Evolutionary conservation across 2,113 vertebrate genomes (phyloP), one percentile per base, ranked within the genome.

Genomic region (Microcebus ravelobensis): DNA sequence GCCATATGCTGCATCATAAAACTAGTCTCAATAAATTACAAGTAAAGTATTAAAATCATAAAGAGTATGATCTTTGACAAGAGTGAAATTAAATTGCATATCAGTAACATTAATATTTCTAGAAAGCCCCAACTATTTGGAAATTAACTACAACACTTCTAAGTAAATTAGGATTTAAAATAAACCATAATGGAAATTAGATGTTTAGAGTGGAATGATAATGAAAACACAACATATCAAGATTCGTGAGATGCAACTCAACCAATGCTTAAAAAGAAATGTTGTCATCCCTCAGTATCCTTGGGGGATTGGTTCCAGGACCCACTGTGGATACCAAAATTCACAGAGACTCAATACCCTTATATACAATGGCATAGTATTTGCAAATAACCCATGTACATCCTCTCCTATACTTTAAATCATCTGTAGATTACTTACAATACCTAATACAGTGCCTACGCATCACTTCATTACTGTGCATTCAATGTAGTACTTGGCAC

Each of bases 111-210:
- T 68, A 74, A 63, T 42, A 93, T 91, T 80, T 96, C 29, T 88
- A 79, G 29, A 81, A 97, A 88, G 9, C 4, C 23, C 21, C 13
- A 68, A 71, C 6, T 83, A 87, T 83, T 93, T 93, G 59, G 14
- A 95, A 90, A 93, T 90, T 87, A 92, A 70, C 7, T 2, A 70
- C 15, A 91, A 91, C 9, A 65, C 23, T 77, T 89, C 31, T 88
- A 39, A 92, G 88, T 73, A 94, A 67, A 65, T 52, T 79, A 84
- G 25, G 45, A 85, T 84, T 74, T 84, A 94, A 95, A 84, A 63
- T 76, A 76, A 88, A 84, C 11, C 10, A 70, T 79, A 92, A 90
- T 79, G 27, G 14, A 93, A 94, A 93, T 86, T 52, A 91, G 77
- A 29, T 86, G 36, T 67, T 68, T 95, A 94, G 18, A 88, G 8